Base-by-base conservation (phyloP, 2,797 vertebrate species). In the Typhlichthys eigenmanni region DNA sequence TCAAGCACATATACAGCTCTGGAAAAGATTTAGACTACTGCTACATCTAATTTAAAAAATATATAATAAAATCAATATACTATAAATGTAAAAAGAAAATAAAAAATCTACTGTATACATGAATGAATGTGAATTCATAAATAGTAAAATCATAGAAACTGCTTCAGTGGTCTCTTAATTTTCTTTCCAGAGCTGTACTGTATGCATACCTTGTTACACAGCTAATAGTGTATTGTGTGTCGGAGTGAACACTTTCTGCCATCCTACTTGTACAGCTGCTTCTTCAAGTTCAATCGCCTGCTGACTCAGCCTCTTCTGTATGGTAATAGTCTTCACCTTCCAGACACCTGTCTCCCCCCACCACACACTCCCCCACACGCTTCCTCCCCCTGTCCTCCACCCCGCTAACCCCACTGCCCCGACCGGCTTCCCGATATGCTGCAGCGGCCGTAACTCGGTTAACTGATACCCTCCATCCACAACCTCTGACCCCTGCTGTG, bases 261-360 rank as follows among this genome's bases (percentile, higher is more conserved):
- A 9, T 13, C 10, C 14, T 54, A 13, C 14, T 62, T 14, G 48
- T 43, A 29, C 29, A 68, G 55, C 47, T 73, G 16, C 53, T 47
- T 60, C 50, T 59, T 67, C 61, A 47, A 47, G 47, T 46, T 34
- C 53, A 46, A 5, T 51, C n/a, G 55, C 67, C 49, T 78, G 86
- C 85, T 87, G 84, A 88, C 69, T 80, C 70, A 3, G 59, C 62
- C 52, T 53, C 75, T 73, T 58, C 60, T 47, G 1, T 70, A 79
- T 83, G 79, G 59, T 82, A 78, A 82, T 79, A 0, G 57, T n/a
- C 64, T 67, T 85, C 76, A 82, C 82, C 79, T 81, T 54, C 63
- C 68, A 52, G 62, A 82, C 81, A 81, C 74, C 71, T 52, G 13
- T 75, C 64, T 73, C 64, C 62, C 75, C 60, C 72, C 24, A 16